Evolutionary conservation across 2,888 invertebrate genomes (phyloP), one percentile per base, ranked within the genome.

Genomic region (Melanostoma scalare): DNA sequence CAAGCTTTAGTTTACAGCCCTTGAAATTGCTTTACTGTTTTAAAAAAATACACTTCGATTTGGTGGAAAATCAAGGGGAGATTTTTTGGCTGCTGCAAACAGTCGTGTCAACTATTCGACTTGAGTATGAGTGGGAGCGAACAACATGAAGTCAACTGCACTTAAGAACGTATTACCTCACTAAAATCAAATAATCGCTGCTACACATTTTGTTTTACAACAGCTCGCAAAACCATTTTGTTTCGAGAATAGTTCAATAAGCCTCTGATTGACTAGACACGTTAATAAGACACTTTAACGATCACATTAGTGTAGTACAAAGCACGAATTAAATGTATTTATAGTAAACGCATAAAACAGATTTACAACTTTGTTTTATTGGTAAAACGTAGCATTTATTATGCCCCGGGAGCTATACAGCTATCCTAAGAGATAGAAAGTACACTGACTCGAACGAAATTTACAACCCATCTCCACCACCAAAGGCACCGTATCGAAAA

Each of bases 401-500:
- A 40, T 40, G 20, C 40, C 9, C 56, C n/a, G 20, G 9, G 5
- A 40, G 40, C 40, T 20, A 20, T 20, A 20, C 20, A 20, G 20
- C 20, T 20, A 20, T 20, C 20, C 20, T 20, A 20, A 20, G 20
- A 20, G 20, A 20, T 20, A 20, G 20, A 20, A 20, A 20, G 20
- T 20, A 20, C 20, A 20, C 20, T 20, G 20, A 20, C 20, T 20
- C 20, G 20, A 20, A 20, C 20, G 20, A 20, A 20, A 20, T 20
- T 20, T 20, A 20, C 20, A 20, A 20, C 20, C 20, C 20, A 20
- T 40, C 4, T 30, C 1, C n/a, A n/a, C n/a, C n/a, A n/a, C n/a
- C n/a, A n/a, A 55, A 20, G 38, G 20, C 38, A 63, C 63, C 48
- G 50, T 46, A n/a, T 50, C 38, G 50, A 63, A 63, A 50, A 20